A percentile compares a stretch with the other conserved stretches of the same genome.
These are phyloP conservation scores for Musca domestica DNA, from an alignment of 1,140 invertebrate species.

Conservation along the genomic window DNA sequence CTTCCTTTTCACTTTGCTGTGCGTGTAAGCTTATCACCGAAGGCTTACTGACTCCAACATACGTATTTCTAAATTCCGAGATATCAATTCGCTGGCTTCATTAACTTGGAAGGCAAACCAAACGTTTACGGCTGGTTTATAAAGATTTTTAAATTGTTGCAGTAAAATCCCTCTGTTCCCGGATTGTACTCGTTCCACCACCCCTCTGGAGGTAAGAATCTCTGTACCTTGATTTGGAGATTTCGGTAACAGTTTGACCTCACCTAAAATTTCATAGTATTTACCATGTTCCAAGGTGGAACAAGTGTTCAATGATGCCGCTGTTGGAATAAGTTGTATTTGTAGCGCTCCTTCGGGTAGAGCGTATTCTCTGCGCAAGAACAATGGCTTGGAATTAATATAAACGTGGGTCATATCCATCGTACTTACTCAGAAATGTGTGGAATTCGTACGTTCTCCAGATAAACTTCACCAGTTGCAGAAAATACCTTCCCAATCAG, in stretches of 20 bases:
- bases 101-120: conserved; percentile 32
- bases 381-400: not conserved
- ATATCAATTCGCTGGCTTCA: conserved; percentile 30
- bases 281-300: conserved; percentile 23
- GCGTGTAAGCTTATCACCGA: not conserved
- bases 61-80: conserved; percentile 34
- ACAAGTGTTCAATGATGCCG: conserved; percentile 13
- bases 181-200: conserved; percentile 28
- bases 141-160: conserved; percentile 21
- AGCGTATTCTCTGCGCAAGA: conserved; percentile 27
- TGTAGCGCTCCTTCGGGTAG: conserved; percentile 33
- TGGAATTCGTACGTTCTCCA: conserved; percentile 38
- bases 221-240: conserved; percentile 22
- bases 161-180: conserved; percentile 13
- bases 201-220: conserved; percentile 23
- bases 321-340: conserved; percentile 30
- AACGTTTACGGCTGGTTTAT: conserved; percentile 38
- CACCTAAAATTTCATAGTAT: conserved; percentile 39
- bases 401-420: not conserved
- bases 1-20: not conserved
- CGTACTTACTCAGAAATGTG: conserved; percentile 33
- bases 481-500: conserved; percentile 32
- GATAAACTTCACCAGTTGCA: conserved; percentile 17
- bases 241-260: conserved; percentile 35
- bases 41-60: conserved; percentile 1